phyloP scores from a whole-genome alignment of 2,888 invertebrate genomes.

The Cryptocephalus primarius region DNA sequence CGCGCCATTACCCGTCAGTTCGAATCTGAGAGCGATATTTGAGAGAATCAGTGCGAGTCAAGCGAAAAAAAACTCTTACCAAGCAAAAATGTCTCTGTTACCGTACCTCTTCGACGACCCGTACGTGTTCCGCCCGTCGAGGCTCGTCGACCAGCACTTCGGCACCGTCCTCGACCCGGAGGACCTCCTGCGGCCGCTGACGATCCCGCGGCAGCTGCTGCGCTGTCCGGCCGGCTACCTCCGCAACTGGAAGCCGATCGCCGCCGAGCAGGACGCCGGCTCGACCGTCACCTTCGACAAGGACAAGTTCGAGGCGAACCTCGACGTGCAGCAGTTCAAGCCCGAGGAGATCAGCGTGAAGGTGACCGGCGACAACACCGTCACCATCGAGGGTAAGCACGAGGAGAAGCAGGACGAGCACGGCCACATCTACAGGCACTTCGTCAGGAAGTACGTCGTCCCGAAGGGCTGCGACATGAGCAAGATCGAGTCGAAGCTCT shows the following conservation, averaged over 20 bases:
- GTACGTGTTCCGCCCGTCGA: constrained; percentile 7
- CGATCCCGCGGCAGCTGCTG: constrained; percentile 5
- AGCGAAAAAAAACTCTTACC: background rate
- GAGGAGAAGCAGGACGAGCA: constrained; percentile 64
- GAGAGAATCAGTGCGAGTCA: background rate
- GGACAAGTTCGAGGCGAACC: constrained; percentile 56
- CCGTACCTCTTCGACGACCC: constrained; percentile 7
- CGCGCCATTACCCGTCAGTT: background rate
- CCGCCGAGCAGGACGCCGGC: constrained; percentile 11
- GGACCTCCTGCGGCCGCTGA: constrained; percentile 7
- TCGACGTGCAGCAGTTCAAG: constrained; percentile 67
- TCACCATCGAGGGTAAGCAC: constrained; percentile 69
- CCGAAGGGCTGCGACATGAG: constrained; percentile 65
- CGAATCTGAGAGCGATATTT: background rate
- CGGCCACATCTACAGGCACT: constrained; percentile 67
- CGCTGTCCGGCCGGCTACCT: constrained; percentile 12
- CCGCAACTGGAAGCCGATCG: constrained; percentile 11
- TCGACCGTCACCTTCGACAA: constrained; percentile 37
- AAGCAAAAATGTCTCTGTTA: constrained; percentile 4
- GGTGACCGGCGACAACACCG: constrained; percentile 47
- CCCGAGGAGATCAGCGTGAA: constrained; percentile 72
- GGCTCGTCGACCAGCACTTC: constrained; percentile 10
- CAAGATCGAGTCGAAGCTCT: constrained; percentile 62
- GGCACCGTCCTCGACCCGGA: constrained; percentile 8
- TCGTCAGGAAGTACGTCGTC: constrained; percentile 60